These are phyloP conservation scores for Stomatorhinus walkeri DNA, from an alignment of 2,797 vertebrate species.

Conservation along the genomic window DNA sequence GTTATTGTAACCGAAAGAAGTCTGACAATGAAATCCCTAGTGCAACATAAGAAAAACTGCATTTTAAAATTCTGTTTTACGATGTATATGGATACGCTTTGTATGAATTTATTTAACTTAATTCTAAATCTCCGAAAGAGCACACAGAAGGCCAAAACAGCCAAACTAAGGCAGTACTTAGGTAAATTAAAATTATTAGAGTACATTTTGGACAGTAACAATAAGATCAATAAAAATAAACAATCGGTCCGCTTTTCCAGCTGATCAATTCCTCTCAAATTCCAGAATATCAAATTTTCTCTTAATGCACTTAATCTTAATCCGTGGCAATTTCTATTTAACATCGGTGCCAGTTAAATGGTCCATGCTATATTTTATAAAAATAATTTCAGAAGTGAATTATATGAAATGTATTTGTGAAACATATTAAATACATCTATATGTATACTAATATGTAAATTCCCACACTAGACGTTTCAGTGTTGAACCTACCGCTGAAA, in stretches of 20 bases:
- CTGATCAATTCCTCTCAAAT: not conserved
- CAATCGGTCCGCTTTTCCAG: not conserved
- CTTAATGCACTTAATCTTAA: not conserved
- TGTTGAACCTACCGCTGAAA: not conserved
- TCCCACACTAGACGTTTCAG: not conserved
- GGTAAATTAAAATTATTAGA: not conserved
- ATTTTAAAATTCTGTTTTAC: not conserved
- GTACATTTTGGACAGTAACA: not conserved
- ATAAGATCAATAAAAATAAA: not conserved
- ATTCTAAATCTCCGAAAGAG: not conserved
- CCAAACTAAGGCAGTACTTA: not conserved
- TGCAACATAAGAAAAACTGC: not conserved
- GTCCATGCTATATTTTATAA: not conserved
- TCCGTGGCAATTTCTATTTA: not conserved
- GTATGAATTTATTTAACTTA: not conserved
- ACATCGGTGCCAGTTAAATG: not conserved
- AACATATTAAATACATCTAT: not conserved
- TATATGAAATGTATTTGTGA: not conserved
- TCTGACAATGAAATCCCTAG: not conserved
- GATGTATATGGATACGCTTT: not conserved
- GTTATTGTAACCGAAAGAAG: not conserved
- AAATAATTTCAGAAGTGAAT: not conserved
- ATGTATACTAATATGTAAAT: not conserved
- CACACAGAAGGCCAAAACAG: not conserved
- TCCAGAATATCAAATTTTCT: not conserved